A percentile compares a stretch with the other conserved stretches of the same genome.
These are phyloP conservation scores for Ibidorhyncha struthersii DNA, from an alignment of 2,113 vertebrate genomes.

Conservation along the genomic window DNA sequence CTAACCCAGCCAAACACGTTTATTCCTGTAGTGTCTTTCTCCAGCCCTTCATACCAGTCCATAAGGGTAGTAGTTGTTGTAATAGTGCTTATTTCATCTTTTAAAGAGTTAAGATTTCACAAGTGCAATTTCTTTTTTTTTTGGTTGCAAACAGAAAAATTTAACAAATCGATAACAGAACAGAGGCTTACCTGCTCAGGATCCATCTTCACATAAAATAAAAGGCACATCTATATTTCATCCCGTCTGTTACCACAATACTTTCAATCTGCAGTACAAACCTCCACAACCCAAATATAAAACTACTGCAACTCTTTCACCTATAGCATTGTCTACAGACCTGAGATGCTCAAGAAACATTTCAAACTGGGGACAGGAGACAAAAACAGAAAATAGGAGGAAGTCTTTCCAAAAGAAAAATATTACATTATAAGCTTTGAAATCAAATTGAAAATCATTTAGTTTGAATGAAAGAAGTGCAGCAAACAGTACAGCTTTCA, in stretches of 20 bases:
- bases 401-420: neutral
- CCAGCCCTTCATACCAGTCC: neutral
- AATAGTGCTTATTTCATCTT: neutral
- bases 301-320: neutral
- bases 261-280: neutral
- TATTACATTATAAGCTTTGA: neutral
- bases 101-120: neutral
- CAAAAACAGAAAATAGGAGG: neutral
- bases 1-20: neutral
- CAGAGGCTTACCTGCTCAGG: fast-evolving
- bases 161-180: neutral
- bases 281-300: neutral
- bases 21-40: neutral
- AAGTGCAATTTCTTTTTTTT: neutral
- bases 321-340: neutral
- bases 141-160: neutral
- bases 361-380: neutral
- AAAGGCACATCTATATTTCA: neutral
- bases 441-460: neutral
- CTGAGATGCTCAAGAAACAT: neutral
- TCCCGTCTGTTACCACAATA: neutral
- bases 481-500: neutral
- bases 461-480: neutral
- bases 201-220: neutral
- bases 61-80: neutral